Percentiles rank a stretch among this genome's conserved stretches.
These are phyloP conservation scores for Potamarius usumacintae DNA, from an alignment of 2,113 vertebrate species.

Conservation along the genomic window DNA sequence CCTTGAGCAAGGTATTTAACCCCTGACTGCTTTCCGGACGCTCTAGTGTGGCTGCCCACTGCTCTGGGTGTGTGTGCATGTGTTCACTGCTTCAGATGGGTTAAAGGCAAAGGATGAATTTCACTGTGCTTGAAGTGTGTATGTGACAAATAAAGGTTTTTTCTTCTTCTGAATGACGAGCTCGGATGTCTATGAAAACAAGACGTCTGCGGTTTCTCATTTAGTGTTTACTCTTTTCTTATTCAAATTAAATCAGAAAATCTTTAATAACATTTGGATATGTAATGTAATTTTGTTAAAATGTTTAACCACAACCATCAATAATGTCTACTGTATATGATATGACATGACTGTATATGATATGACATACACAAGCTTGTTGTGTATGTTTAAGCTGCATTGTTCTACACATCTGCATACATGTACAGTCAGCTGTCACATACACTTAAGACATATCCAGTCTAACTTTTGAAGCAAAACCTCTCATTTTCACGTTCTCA, in stretches of 20 bases:
- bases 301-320: neutral
- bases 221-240: neutral
- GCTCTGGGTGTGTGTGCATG: no score
- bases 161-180: no score
- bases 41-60: no score
- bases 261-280: neutral
- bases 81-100: no score
- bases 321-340: neutral
- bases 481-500: conserved; percentile 29
- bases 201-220: neutral
- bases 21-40: no score
- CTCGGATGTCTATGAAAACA: neutral
- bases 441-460: neutral
- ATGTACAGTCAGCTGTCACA: neutral
- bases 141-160: no score
- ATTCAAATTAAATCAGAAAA: no score
- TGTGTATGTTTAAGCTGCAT: neutral
- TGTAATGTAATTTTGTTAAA: neutral
- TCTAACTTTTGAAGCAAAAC: conserved; percentile 19
- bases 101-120: no score
- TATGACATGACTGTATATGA: neutral
- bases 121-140: no score
- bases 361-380: neutral
- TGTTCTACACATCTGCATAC: neutral
- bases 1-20: no score